Evolutionary conservation across 2,888 invertebrate genomes (phyloP).

Genomic region (Lochmaea capreae): DNA sequence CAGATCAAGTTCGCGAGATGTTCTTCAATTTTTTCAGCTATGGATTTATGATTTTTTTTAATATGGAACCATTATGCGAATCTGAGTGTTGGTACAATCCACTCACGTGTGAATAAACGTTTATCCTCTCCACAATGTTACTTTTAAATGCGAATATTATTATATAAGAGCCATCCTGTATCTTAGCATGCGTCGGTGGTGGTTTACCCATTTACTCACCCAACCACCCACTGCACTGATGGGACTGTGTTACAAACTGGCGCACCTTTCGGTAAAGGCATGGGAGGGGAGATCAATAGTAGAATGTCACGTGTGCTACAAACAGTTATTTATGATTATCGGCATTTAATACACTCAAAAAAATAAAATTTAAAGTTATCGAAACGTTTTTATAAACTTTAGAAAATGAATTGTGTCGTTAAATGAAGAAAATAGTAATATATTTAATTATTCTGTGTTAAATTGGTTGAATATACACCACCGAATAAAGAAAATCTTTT

Average conservation of each 20-base stretch:
- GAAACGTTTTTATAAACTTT: neutral
- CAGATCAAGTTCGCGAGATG: too few relatives aligned
- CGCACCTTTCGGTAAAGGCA: constrained; percentile 15
- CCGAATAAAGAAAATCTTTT: neutral
- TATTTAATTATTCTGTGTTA: too few relatives aligned
- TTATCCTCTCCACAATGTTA: too few relatives aligned
- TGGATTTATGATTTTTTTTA: too few relatives aligned
- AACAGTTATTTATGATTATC: constrained; percentile 14
- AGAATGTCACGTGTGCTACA: constrained; percentile 16
- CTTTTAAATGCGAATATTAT: neutral
- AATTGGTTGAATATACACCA: neutral
- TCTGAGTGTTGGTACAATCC: too few relatives aligned
- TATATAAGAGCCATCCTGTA: neutral
- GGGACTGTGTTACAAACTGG: constrained; percentile 19
- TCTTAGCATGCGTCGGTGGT: constrained; percentile 19
- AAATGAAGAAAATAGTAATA: too few relatives aligned
- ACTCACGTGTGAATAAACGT: too few relatives aligned
- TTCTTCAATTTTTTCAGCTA: too few relatives aligned
- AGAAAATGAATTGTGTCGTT: too few relatives aligned
- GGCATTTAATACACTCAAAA: neutral
- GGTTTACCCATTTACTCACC: constrained; percentile 23
- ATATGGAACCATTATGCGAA: too few relatives aligned
- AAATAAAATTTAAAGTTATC: neutral
- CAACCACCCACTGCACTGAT: constrained; percentile 20
- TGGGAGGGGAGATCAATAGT: constrained; percentile 11